A percentile compares a stretch with the other conserved stretches of the same genome.
Conservation (phyloP, 2,888 invertebrate species). For the Pyrrhia umbra region DNA sequence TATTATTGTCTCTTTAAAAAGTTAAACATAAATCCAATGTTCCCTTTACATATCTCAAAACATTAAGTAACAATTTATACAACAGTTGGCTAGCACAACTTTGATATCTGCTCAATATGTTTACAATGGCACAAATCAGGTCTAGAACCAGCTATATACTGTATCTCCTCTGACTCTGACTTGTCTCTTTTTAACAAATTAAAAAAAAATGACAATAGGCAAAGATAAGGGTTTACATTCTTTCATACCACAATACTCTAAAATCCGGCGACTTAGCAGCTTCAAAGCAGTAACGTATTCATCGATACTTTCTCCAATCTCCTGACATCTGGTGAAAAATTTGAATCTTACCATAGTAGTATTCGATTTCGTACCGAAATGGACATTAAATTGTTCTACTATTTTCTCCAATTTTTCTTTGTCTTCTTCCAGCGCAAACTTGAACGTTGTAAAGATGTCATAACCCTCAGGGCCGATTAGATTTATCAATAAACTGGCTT, state of each 20-base stretch:
- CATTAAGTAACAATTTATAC: constrained; percentile 12
- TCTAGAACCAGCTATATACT: not conserved
- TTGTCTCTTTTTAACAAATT: not conserved
- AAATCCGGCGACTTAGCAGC: no score
- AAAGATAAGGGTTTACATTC: constrained; percentile 1
- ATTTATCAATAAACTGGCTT: no score
- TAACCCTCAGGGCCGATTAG: no score
- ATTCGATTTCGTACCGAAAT: no score
- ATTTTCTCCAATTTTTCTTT: no score
- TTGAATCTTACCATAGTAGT: no score
- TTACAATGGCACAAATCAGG: constrained; percentile 9
- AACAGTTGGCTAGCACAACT: constrained; percentile 10
- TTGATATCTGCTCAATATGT: constrained; percentile 12
- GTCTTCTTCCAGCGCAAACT: no score
- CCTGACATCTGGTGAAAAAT: no score
- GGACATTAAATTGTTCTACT: no score
- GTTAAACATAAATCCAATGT: constrained; percentile 15
- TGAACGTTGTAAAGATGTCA: no score
- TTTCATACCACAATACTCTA: not conserved
- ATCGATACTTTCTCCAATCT: no score
- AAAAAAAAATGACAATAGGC: constrained; percentile 1
- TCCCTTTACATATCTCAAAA: constrained; percentile 13
- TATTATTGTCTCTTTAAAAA: constrained; percentile 2
- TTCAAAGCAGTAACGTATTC: no score
- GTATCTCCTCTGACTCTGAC: not conserved